phyloP scores from a whole-genome alignment of 2,797 vertebrate genomes.

The Epinephelus malabaricus region DNA sequence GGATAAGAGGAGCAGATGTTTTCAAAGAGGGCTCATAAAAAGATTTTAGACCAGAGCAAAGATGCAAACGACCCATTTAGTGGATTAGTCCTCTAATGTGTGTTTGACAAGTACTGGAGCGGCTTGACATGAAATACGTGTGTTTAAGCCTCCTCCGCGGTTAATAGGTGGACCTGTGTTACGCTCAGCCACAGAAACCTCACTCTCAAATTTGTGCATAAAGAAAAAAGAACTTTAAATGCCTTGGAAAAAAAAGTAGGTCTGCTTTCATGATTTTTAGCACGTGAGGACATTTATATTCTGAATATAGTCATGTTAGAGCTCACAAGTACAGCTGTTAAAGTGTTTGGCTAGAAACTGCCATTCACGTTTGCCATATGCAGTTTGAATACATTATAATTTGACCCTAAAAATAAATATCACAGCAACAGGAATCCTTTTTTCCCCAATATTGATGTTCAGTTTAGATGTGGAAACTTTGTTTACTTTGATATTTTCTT shows the following conservation, averaged over 20 bases:
- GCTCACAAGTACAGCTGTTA: neutral
- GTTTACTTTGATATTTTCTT: neutral
- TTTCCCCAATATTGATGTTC: neutral
- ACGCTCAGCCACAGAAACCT: neutral
- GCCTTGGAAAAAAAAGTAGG: neutral
- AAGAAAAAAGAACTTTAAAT: too few species aligned
- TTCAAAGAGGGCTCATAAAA: slow-evolving; percentile 59
- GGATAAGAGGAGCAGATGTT: slow-evolving; percentile 58
- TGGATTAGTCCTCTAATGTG: slow-evolving; percentile 49
- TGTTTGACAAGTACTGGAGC: slow-evolving; percentile 40
- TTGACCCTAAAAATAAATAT: neutral
- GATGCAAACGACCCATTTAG: slow-evolving; percentile 51
- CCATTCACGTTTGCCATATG: too few species aligned
- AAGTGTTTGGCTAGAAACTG: neutral
- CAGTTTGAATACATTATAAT: neutral
- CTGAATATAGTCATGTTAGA: neutral
- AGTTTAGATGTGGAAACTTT: neutral
- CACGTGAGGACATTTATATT: neutral
- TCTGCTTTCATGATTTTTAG: neutral
- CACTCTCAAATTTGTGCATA: neutral
- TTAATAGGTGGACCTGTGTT: neutral
- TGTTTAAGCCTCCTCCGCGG: neutral
- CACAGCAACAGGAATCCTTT: neutral
- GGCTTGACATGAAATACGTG: slow-evolving; percentile 11
- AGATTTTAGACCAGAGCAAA: slow-evolving; percentile 54